Conservation (phyloP, 1,140 invertebrate species). For the Caenorhabditis briggsae region DNA sequence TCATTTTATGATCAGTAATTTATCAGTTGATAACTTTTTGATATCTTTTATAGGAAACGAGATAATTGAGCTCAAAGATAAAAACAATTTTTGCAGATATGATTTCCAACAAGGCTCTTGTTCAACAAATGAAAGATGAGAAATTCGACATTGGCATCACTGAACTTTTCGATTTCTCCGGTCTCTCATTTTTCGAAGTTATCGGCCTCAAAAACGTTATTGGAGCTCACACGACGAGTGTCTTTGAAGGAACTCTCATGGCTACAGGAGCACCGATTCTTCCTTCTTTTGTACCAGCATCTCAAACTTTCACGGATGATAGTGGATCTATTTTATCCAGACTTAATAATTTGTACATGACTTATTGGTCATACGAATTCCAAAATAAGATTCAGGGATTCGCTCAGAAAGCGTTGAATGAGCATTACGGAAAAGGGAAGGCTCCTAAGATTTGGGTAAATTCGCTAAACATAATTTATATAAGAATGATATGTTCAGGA, state of each 20-base stretch:
- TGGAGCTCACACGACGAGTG: conserved; percentile 18
- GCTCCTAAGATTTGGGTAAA: conserved; percentile 45
- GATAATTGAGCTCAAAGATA: too few species aligned
- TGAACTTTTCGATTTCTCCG: conserved; percentile 43
- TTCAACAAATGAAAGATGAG: conserved; percentile 30
- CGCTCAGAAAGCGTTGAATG: conserved; percentile 36
- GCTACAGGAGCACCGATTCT: conserved; percentile 39
- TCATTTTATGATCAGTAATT: too few species aligned
- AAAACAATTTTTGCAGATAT: not conserved
- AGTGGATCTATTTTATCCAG: conserved; percentile 20
- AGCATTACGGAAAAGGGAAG: conserved; percentile 42
- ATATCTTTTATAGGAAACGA: too few species aligned
- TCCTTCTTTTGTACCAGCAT: conserved; percentile 37
- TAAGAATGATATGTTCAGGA: too few species aligned
- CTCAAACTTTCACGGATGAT: conserved; percentile 40
- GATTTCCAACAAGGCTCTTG: not conserved
- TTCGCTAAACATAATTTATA: too few species aligned
- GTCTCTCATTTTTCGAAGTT: conserved; percentile 28
- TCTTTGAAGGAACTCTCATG: conserved; percentile 45
- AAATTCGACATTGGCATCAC: conserved; percentile 50
- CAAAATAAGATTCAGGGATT: conserved; percentile 45
- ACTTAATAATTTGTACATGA: conserved; percentile 37
- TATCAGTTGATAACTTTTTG: too few species aligned
- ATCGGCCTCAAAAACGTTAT: conserved; percentile 42
- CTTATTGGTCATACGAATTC: conserved; percentile 31